Percentiles rank a stretch among this genome's conserved stretches.
Evolutionary conservation across 1,140 invertebrate species (phyloP).

Genomic region (Mya arenaria): DNA sequence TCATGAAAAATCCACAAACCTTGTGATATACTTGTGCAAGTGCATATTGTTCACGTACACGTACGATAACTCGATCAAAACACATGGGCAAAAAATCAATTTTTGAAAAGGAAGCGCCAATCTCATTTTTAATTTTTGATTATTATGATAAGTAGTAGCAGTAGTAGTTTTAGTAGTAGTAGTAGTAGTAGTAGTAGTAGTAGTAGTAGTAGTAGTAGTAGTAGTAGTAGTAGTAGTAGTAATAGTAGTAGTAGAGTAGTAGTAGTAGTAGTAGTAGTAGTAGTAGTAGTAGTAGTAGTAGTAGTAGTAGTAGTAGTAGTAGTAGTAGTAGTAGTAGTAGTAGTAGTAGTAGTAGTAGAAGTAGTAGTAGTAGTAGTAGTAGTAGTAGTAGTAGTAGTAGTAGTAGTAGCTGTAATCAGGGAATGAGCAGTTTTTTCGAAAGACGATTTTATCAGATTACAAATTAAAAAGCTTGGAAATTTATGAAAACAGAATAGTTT

Average conservation of each 20-base stretch:
- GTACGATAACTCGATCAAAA: no score
- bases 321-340: neutral
- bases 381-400: neutral
- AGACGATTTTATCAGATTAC: neutral
- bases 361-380: neutral
- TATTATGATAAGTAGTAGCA: neutral
- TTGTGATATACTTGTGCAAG: no score
- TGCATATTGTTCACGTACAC: no score
- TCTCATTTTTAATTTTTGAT: no score
- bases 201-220: neutral
- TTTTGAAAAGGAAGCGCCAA: no score
- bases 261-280: neutral
- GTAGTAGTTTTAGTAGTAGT: neutral
- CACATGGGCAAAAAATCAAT: no score
- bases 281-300: neutral
- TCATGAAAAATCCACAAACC: no score
- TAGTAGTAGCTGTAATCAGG: neutral
- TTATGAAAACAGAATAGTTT: neutral
- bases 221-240: neutral
- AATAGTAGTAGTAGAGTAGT: neutral
- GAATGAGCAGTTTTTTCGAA: neutral
- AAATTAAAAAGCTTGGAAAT: neutral
- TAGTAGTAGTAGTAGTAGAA: neutral
- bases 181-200: neutral
- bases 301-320: neutral